phyloP scores from a whole-genome alignment of 2,113 vertebrate genomes.

The Sterrhoptilus dennistouni region DNA sequence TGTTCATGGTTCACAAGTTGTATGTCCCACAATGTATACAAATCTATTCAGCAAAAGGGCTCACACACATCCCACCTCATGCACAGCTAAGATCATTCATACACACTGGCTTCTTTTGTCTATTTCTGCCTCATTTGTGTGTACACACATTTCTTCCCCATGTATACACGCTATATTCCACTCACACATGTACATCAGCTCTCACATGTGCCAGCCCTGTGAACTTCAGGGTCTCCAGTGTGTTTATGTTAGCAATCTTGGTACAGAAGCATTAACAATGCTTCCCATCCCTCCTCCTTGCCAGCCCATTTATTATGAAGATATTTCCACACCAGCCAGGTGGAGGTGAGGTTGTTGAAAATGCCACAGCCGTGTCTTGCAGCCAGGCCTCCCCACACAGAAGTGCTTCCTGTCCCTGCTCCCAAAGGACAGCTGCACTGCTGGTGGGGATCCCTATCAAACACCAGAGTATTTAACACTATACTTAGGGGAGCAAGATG shows the following conservation, averaged over 20 bases:
- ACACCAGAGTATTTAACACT: not conserved
- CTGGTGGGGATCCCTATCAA: not conserved
- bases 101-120: not conserved
- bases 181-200: not conserved
- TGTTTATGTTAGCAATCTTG: not conserved
- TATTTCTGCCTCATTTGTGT: not conserved
- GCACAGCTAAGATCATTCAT: not conserved
- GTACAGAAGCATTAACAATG: not conserved
- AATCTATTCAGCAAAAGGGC: not conserved
- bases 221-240: not conserved
- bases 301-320: not conserved
- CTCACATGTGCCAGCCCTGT: not conserved
- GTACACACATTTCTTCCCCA: not conserved
- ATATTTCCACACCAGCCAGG: not conserved
- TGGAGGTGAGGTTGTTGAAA: not conserved
- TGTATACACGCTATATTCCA: not conserved
- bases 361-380: not conserved
- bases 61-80: not conserved
- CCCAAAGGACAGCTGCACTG: not conserved
- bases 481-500: not conserved
- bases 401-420: not conserved
- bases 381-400: not conserved
- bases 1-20: fast-evolving
- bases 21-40: fast-evolving
- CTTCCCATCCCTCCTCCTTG: not conserved